Evolutionary conservation across 2,888 invertebrate species (phyloP).

Genomic region (Scaptomyza caliginosa): DNA sequence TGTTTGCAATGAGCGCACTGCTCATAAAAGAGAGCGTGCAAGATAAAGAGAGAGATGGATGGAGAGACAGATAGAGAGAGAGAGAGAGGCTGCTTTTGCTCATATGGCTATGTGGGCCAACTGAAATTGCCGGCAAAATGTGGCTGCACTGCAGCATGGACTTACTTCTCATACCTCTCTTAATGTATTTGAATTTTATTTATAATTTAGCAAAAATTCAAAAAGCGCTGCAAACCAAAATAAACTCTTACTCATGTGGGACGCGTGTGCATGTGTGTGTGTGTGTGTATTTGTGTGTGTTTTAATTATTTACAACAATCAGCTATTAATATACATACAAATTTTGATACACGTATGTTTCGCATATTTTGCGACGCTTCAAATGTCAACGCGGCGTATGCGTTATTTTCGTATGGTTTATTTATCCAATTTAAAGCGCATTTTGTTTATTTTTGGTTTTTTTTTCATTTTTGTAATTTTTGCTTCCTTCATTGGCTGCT

Average conservation of each 20-base stretch:
- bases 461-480: conserved; percentile 16
- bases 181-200: conserved; percentile 57
- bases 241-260: conserved; percentile 73
- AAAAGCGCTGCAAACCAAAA: conserved; percentile 67
- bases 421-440: conserved; percentile 27
- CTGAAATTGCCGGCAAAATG: conserved; percentile 66
- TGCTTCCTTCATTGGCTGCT: conserved; percentile 7
- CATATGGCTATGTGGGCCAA: conserved; percentile 66
- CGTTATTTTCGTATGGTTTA: conserved; percentile 41
- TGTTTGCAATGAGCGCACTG: conserved; percentile 63
- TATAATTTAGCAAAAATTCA: conserved; percentile 72
- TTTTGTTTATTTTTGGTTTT: neutral
- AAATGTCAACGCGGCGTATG: conserved; percentile 63
- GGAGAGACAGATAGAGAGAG: neutral
- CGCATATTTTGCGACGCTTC: conserved; percentile 39
- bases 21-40: conserved; percentile 7
- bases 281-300: conserved; percentile 47
- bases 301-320: conserved; percentile 74
- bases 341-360: conserved; percentile 21
- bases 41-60: neutral
- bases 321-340: conserved; percentile 56
- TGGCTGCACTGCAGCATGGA: conserved; percentile 55
- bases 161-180: conserved; percentile 18
- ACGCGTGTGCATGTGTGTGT: conserved; percentile 29
- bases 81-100: conserved; percentile 17